Evolutionary conservation across 2,113 vertebrate genomes (phyloP).

Genomic region (Neolamprologus variostigma): DNA sequence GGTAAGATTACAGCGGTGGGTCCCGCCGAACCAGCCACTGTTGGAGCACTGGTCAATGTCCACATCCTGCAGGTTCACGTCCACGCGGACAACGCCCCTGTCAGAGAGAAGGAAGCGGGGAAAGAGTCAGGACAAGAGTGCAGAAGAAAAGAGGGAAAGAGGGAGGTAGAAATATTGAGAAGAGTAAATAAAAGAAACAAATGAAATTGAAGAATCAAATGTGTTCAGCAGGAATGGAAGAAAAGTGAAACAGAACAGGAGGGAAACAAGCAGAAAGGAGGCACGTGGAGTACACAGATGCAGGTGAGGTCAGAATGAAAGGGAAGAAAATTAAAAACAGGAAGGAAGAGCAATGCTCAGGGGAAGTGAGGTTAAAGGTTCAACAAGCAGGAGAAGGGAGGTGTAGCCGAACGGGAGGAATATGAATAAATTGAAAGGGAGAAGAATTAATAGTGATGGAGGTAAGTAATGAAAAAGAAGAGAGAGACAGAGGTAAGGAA

Average conservation of each 20-base stretch:
- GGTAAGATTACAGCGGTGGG: constrained; percentile 92
- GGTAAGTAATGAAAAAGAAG: neutral
- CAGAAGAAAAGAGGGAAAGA: neutral
- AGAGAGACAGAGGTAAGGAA: neutral
- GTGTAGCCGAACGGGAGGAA: neutral
- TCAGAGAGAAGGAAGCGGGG: neutral
- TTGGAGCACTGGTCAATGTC: constrained; percentile 96
- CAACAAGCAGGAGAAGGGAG: neutral
- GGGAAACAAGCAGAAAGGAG: neutral
- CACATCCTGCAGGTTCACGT: constrained; percentile 92
- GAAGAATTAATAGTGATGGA: neutral
- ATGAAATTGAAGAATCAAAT: neutral
- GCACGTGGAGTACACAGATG: neutral
- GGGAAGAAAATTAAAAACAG: neutral
- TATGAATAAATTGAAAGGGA: neutral
- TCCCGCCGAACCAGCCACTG: constrained; percentile 94
- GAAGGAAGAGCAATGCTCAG: neutral
- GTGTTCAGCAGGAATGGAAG: neutral
- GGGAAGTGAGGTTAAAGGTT: neutral
- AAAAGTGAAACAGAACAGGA: neutral
- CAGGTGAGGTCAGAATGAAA: neutral
- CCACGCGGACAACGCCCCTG: constrained; percentile 91
- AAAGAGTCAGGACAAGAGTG: neutral
- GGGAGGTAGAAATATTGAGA: neutral
- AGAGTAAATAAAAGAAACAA: neutral